These are phyloP conservation scores for Matsumurasca onukii DNA, from an alignment of 1,140 invertebrate genomes.

Conservation along the genomic window DNA sequence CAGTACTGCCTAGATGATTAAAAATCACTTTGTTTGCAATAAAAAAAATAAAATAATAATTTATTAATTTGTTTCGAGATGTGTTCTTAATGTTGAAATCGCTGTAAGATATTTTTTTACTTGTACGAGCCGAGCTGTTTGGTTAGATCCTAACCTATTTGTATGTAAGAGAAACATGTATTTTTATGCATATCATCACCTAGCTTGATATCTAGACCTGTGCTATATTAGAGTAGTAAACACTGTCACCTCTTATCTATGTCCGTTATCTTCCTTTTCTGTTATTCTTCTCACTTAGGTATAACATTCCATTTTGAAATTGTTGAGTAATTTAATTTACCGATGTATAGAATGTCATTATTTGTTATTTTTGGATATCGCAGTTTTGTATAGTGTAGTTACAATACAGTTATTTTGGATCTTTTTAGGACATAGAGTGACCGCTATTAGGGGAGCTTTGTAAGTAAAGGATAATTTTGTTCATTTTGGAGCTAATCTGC, in stretches of 20 bases:
- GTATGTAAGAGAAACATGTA: slow-evolving; percentile 34
- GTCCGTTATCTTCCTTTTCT: slow-evolving; percentile 6
- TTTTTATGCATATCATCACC: slow-evolving; percentile 36
- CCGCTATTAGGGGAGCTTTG: slow-evolving; percentile 15
- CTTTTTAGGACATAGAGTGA: not conserved
- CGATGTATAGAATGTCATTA: slow-evolving; percentile 25
- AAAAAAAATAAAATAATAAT: slow-evolving; percentile 22
- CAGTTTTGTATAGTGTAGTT: slow-evolving; percentile 22
- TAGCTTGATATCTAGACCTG: slow-evolving; percentile 32
- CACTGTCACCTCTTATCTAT: slow-evolving; percentile 16
- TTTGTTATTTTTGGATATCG: slow-evolving; percentile 21
- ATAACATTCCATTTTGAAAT: slow-evolving; percentile 31
- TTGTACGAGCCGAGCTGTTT: slow-evolving; percentile 29
- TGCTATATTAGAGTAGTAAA: slow-evolving; percentile 30
- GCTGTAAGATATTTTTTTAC: slow-evolving; percentile 36
- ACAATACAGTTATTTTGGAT: slow-evolving; percentile 15
- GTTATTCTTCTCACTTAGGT: slow-evolving; percentile 16
- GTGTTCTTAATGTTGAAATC: slow-evolving; percentile 33
- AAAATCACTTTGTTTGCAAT: slow-evolving; percentile 26
- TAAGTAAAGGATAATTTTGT: slow-evolving; percentile 19
- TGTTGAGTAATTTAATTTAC: slow-evolving; percentile 21
- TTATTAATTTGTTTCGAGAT: slow-evolving; percentile 3
- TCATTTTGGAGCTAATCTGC: slow-evolving; percentile 15
- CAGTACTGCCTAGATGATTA: slow-evolving; percentile 23
- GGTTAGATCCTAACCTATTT: slow-evolving; percentile 29